A percentile compares a stretch with the other conserved stretches of the same genome.
These are phyloP conservation scores for Tetragonula carbonaria DNA, from an alignment of 2,888 invertebrate species.

Conservation along the genomic window DNA sequence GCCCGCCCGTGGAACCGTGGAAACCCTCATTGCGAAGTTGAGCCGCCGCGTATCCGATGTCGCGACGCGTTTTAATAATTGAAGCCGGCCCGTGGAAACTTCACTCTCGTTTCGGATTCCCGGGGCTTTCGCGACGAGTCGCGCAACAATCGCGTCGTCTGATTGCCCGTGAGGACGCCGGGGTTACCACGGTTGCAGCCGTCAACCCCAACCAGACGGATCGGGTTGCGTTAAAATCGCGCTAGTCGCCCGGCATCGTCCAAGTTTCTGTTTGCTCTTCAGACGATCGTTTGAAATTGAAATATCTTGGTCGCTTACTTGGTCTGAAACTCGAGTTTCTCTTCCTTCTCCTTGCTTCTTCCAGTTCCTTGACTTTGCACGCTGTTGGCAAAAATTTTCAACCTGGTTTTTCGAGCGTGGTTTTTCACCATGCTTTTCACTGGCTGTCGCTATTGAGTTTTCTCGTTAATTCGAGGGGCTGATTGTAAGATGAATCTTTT, in stretches of 20 bases:
- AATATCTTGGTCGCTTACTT: conserved; percentile 26
- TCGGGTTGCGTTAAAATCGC: conserved; percentile 46
- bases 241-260: conserved; percentile 2
- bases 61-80: conserved; percentile 62
- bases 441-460: too few relatives aligned
- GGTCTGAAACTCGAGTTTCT: background rate
- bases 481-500: too few relatives aligned
- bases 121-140: conserved; percentile 42
- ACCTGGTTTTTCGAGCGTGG: too few relatives aligned
- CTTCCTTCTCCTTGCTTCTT: background rate
- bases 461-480: too few relatives aligned
- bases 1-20: background rate
- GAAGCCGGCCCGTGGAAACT: conserved; percentile 52
- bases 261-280: conserved; percentile 25
- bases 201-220: conserved; percentile 29
- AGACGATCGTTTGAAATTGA: conserved; percentile 41
- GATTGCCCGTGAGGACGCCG: conserved; percentile 38
- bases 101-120: conserved; percentile 56
- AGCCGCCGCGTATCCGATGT: conserved; percentile 41
- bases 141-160: conserved; percentile 49
- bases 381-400: too few relatives aligned
- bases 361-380: background rate
- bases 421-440: too few relatives aligned
- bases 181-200: conserved; percentile 24
- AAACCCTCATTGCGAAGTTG: conserved; percentile 34